Conservation (phyloP, 2,797 vertebrate species). For the Gymnocypris eckloni region DNA sequence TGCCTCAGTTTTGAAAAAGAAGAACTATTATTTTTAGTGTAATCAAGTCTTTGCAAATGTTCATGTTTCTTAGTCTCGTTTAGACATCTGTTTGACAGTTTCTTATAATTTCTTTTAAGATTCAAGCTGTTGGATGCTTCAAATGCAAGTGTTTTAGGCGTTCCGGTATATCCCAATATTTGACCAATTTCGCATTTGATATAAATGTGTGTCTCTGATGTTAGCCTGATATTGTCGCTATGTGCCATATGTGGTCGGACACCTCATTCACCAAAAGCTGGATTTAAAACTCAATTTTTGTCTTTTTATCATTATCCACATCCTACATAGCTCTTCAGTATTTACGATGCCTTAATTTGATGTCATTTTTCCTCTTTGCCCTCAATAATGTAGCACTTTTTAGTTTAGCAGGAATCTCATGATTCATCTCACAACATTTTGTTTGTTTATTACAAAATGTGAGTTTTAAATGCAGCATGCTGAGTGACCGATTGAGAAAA, state of each 20-base stretch:
- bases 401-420: slow-evolving; percentile 31
- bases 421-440: background rate
- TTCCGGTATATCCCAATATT: slow-evolving; percentile 78
- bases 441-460: slow-evolving; percentile 39
- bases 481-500: slow-evolving; percentile 63
- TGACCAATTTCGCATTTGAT: slow-evolving; percentile 83
- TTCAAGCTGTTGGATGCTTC: slow-evolving; percentile 84
- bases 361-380: slow-evolving; percentile 55
- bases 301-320: background rate
- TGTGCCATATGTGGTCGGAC: slow-evolving; percentile 68
- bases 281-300: slow-evolving; percentile 43
- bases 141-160: slow-evolving; percentile 83
- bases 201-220: slow-evolving; percentile 68
- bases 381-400: slow-evolving; percentile 72
- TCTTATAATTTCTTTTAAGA: slow-evolving; percentile 64
- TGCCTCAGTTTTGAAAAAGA: slow-evolving; percentile 66
- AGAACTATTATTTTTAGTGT: slow-evolving; percentile 76
- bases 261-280: slow-evolving; percentile 54
- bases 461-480: slow-evolving; percentile 72
- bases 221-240: slow-evolving; percentile 62
- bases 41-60: slow-evolving; percentile 87
- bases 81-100: slow-evolving; percentile 86
- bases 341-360: slow-evolving; percentile 74
- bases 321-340: slow-evolving; percentile 48
- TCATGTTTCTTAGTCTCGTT: slow-evolving; percentile 83